Conservation (phyloP, 2,113 vertebrate species). For the Pithys albifrons region DNA sequence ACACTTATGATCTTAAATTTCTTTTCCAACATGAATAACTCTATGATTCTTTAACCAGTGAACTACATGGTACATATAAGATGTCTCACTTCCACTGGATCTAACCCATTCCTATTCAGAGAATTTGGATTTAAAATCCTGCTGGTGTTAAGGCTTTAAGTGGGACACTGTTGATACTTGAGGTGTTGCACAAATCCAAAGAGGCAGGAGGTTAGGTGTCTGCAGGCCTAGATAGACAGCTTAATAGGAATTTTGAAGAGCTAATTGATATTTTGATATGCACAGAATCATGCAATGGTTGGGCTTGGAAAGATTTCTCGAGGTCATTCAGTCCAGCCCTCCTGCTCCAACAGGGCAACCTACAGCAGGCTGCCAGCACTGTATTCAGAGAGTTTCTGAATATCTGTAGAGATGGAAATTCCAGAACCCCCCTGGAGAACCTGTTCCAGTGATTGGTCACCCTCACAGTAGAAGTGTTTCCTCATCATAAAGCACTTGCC, state of each 20-base stretch:
- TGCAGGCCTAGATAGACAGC: neutral
- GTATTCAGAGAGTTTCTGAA: neutral
- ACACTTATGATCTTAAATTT: neutral
- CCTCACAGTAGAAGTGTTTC: neutral
- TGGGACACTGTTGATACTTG: neutral
- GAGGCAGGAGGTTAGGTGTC: neutral
- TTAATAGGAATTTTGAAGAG: neutral
- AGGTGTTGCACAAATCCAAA: neutral
- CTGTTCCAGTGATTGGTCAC: neutral
- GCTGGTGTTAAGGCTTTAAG: neutral
- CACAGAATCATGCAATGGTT: neutral
- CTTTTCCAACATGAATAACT: neutral
- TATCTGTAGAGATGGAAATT: neutral
- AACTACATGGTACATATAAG: neutral
- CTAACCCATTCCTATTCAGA: neutral
- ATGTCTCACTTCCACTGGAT: neutral
- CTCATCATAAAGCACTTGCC: neutral
- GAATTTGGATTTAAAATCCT: neutral
- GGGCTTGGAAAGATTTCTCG: neutral
- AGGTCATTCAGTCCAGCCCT: neutral
- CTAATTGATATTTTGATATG: neutral
- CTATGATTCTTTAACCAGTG: neutral
- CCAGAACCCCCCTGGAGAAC: neutral
- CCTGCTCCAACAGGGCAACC: neutral
- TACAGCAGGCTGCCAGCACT: neutral